Conservation (phyloP, 2,797 vertebrate species). For the Poliocrania exsul region DNA sequence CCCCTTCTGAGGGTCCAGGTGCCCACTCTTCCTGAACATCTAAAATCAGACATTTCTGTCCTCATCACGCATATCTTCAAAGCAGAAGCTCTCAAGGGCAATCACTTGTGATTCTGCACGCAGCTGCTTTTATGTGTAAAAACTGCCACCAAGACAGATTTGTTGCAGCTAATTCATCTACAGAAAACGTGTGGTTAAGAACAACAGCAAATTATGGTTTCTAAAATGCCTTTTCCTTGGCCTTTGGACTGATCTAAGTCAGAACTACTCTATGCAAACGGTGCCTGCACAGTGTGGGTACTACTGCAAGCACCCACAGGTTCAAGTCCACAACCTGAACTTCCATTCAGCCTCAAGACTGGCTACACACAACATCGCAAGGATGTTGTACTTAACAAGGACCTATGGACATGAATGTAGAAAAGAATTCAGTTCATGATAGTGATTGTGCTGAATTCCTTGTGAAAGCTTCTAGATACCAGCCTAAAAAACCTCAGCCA, state of each 20-base stretch:
- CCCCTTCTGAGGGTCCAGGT: not conserved
- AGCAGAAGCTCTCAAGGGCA: not conserved
- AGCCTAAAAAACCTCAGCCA: not conserved
- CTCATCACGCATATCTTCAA: not conserved
- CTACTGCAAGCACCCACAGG: not conserved
- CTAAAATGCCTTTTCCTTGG: not conserved
- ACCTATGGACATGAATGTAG: not conserved
- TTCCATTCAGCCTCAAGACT: not conserved
- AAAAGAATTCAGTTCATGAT: not conserved
- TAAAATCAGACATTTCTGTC: not conserved
- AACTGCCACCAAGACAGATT: not conserved
- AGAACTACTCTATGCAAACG: not conserved
- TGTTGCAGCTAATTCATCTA: not conserved
- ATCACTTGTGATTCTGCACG: not conserved
- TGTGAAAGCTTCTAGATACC: not conserved
- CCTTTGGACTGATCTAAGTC: not conserved
- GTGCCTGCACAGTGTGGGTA: not conserved
- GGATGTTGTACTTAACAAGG: not conserved
- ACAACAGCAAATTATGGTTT: not conserved
- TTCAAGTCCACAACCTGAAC: not conserved
- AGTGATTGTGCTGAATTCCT: not conserved
- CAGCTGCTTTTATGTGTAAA: not conserved
- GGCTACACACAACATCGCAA: not conserved
- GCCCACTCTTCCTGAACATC: not conserved
- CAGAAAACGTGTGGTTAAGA: not conserved